Evolutionary conservation across 2,113 vertebrate genomes (phyloP).

Genomic region (Rhea americana): DNA sequence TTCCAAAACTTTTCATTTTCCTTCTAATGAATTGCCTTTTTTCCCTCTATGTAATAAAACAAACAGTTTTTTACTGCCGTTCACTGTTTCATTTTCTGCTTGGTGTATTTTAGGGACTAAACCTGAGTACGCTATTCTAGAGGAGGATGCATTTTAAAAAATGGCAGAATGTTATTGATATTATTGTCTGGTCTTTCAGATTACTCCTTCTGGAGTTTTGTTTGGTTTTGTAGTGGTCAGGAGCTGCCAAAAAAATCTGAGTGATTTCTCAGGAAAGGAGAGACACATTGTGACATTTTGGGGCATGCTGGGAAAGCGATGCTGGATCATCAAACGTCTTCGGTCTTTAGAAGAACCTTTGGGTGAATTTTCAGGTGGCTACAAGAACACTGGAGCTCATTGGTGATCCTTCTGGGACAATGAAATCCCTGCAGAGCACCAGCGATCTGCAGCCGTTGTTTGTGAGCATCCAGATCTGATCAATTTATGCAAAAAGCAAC

Average conservation of each 20-base stretch:
- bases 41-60: slow-evolving; percentile 4
- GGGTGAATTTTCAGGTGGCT: neutral
- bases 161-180: neutral
- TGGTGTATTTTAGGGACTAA: slow-evolving; percentile 35
- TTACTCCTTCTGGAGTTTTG: neutral
- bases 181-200: neutral
- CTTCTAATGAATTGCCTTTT: slow-evolving; percentile 38
- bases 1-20: slow-evolving; percentile 40
- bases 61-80: slow-evolving; percentile 34
- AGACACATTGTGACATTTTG: neutral
- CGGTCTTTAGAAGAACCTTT: neutral
- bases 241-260: neutral
- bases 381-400: neutral
- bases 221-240: neutral
- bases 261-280: neutral
- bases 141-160: slow-evolving; percentile 32
- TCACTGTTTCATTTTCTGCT: neutral
- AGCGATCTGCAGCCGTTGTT: neutral
- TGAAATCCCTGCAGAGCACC: neutral
- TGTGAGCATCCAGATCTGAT: neutral
- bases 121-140: slow-evolving; percentile 12
- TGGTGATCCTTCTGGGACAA: neutral
- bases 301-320: neutral
- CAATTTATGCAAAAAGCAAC: neutral
- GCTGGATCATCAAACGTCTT: neutral